These are phyloP conservation scores for Aphidius colemani DNA, from an alignment of 2,888 invertebrate genomes.

Conservation along the genomic window DNA sequence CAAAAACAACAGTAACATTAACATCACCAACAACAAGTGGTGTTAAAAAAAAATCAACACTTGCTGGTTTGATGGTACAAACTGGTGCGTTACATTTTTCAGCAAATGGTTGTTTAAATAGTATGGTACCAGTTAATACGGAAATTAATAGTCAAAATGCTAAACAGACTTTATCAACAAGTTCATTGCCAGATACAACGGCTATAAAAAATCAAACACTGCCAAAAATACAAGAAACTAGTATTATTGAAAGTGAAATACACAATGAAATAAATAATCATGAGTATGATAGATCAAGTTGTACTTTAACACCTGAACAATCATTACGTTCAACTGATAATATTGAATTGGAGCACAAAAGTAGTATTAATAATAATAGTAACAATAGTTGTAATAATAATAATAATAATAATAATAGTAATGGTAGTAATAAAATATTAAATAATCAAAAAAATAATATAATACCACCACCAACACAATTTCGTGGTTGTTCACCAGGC, in stretches of 20 bases:
- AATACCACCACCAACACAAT: slow-evolving; percentile 76
- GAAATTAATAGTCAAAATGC: slow-evolving; percentile 37
- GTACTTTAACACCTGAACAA: slow-evolving; percentile 57
- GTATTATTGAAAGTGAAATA: slow-evolving; percentile 65
- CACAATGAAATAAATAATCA: not conserved
- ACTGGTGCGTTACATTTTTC: slow-evolving; percentile 64
- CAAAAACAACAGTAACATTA: slow-evolving; percentile 62
- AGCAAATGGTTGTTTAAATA: slow-evolving; percentile 50
- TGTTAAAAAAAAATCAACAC: slow-evolving; percentile 68
- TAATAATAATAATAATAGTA: no score
- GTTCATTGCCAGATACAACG: slow-evolving; percentile 43
- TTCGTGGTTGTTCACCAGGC: slow-evolving; percentile 70
- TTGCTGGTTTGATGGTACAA: slow-evolving; percentile 73
- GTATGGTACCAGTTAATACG: slow-evolving; percentile 45
- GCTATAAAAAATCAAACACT: slow-evolving; percentile 59
- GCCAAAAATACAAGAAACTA: slow-evolving; percentile 69
- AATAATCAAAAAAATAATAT: slow-evolving; percentile 60
- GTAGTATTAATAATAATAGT: no score
- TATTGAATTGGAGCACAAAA: slow-evolving; percentile 29
- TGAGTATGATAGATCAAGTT: slow-evolving; percentile 55
- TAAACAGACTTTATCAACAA: slow-evolving; percentile 54
- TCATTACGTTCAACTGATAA: slow-evolving; percentile 43
- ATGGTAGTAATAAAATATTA: slow-evolving; percentile 38
- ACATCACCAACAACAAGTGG: slow-evolving; percentile 50
- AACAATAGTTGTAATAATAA: no score